A percentile compares a stretch with the other conserved stretches of the same genome.
These are phyloP conservation scores for Brachynemurus nebulosus DNA, from an alignment of 2,888 invertebrate genomes.

Conservation along the genomic window DNA sequence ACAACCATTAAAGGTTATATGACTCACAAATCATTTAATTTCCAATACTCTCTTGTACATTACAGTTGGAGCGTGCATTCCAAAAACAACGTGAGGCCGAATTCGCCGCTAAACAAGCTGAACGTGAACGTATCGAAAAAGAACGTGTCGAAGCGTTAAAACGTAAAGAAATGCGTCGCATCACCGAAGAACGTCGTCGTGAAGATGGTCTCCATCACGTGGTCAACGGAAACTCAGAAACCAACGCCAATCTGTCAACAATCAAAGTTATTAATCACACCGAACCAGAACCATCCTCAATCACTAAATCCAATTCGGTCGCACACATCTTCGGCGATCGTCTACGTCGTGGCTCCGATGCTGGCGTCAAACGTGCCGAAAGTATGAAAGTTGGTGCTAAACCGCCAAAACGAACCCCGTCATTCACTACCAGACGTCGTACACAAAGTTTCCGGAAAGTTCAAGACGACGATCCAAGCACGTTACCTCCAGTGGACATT, in stretches of 20 bases:
- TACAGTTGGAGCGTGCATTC: constrained; percentile 73
- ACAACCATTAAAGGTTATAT: no score
- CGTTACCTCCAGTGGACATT: constrained; percentile 83
- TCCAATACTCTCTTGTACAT: no score
- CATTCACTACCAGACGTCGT: constrained; percentile 83
- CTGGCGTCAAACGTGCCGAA: constrained; percentile 66
- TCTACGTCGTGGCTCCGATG: constrained; percentile 41
- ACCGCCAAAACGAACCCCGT: constrained; percentile 81
- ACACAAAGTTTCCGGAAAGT: constrained; percentile 67
- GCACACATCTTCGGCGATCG: constrained; percentile 50
- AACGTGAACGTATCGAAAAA: constrained; percentile 67
- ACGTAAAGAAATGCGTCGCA: constrained; percentile 76
- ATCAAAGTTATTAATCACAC: constrained; percentile 6
- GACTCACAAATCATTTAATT: no score
- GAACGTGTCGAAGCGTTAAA: constrained; percentile 75
- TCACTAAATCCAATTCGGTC: constrained; percentile 44
- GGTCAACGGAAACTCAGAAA: constrained; percentile 25
- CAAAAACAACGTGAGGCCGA: constrained; percentile 66
- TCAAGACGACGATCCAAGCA: constrained; percentile 31
- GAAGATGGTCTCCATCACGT: constrained; percentile 53
- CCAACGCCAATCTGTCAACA: constrained; percentile 16
- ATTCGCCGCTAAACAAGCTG: constrained; percentile 57
- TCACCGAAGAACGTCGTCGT: constrained; percentile 69
- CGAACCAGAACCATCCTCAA: constrained; percentile 27
- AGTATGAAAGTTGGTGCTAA: constrained; percentile 78